Evolutionary conservation across 2,113 vertebrate species (phyloP).

Genomic region (Lipotes vexillifer): DNA sequence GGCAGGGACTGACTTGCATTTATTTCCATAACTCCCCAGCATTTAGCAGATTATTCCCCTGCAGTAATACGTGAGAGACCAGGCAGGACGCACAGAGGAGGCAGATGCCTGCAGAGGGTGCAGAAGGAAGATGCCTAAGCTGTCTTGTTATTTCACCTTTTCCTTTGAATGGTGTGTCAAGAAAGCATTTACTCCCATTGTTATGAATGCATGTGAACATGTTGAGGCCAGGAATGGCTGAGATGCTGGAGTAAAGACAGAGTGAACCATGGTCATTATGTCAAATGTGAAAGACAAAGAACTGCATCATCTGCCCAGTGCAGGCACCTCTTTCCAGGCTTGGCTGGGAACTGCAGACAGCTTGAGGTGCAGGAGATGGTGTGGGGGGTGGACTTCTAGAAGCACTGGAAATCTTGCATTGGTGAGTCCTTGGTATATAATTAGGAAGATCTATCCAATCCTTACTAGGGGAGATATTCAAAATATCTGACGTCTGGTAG

Average conservation of each 20-base stretch:
- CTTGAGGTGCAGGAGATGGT: not conserved
- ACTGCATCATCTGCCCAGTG: not conserved
- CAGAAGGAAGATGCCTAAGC: not conserved
- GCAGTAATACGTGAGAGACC: no score
- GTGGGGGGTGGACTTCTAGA: not conserved
- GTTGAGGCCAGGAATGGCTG: not conserved
- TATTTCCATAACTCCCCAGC: not conserved
- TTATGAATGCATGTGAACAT: not conserved
- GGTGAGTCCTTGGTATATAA: not conserved
- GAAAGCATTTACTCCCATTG: not conserved
- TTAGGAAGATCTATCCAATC: not conserved
- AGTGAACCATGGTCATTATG: not conserved
- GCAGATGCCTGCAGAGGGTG: fast-evolving
- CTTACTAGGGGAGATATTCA: not conserved
- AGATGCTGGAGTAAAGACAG: not conserved
- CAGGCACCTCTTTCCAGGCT: not conserved
- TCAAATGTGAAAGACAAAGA: not conserved
- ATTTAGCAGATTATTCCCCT: not conserved
- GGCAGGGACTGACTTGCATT: not conserved
- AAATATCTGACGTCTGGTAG: not conserved
- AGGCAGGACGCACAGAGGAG: not conserved
- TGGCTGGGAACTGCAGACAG: not conserved
- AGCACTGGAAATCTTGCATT: not conserved
- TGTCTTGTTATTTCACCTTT: not conserved
- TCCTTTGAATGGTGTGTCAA: not conserved